Conservation (phyloP, 2,888 invertebrate species). For the Oligia strigilis region DNA sequence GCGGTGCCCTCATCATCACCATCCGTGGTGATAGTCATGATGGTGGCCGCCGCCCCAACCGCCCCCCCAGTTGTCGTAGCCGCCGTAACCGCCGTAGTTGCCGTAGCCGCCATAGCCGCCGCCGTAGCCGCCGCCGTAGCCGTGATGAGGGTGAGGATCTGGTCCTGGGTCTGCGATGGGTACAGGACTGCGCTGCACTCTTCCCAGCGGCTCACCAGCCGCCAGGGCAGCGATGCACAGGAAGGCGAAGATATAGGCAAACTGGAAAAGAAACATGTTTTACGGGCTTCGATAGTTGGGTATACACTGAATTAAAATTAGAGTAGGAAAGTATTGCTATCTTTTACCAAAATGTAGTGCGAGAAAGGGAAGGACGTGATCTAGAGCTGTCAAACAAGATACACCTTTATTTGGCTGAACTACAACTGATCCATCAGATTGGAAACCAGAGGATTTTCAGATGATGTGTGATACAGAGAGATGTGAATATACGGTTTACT, state of each 20-base stretch:
- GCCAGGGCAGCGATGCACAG: conserved; percentile 6
- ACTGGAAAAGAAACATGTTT: conserved; percentile 12
- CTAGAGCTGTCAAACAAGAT: too few relatives aligned
- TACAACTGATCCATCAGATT: too few relatives aligned
- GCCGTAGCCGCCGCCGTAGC: too few relatives aligned
- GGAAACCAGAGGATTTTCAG: too few relatives aligned
- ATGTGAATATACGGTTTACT: too few relatives aligned
- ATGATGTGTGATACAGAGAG: too few relatives aligned
- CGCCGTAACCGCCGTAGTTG: too few relatives aligned
- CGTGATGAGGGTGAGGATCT: background rate
- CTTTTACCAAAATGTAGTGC: background rate
- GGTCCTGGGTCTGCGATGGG: conserved; percentile 15
- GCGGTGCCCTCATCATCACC: background rate
- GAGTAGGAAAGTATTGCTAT: background rate
- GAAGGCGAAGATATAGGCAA: conserved; percentile 8
- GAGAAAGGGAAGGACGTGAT: background rate
- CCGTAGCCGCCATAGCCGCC: too few relatives aligned
- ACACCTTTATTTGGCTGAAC: too few relatives aligned
- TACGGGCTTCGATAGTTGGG: background rate
- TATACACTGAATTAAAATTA: background rate
- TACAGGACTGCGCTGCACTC: conserved; percentile 36
- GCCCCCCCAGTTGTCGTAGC: too few relatives aligned
- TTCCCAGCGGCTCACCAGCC: background rate
- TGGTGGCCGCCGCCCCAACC: too few relatives aligned
- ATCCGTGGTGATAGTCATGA: too few relatives aligned